Base-by-base conservation (phyloP, 2,888 invertebrate species). In the Drosophila flavopinicola region DNA sequence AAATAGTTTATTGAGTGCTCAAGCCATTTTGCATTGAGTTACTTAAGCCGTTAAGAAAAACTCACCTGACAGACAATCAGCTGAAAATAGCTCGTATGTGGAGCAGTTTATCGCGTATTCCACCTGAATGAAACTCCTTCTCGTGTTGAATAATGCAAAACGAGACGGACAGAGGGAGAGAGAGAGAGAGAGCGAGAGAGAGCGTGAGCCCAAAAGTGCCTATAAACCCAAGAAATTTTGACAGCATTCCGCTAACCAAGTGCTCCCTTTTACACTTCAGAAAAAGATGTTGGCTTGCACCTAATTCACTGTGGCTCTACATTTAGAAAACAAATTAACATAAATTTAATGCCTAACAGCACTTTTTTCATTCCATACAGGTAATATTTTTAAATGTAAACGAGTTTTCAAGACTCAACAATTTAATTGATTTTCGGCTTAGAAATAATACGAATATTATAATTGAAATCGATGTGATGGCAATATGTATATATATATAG, bases 181-280 rank as follows among this genome's bases (percentile, higher is more conserved):
- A n/a, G n/a, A n/a, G n/a, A n/a, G n/a, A n/a, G n/a, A n/a, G n/a
- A n/a, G n/a, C n/a, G n/a, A n/a, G n/a, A n/a, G n/a, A n/a, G n/a
- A n/a, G n/a, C n/a, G n/a, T n/a, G n/a, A 4, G 20, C 4, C 13
- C 13, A 30, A 25, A 57, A 47, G 25, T 24, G 48, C 33, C 30
- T 51, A 68, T 63, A 65, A 74, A 52, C 58, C 63, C 57, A 32
- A 37, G 45, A 47, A 64, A 67, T 49, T 72, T 65, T 74, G 65
- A 69, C 47, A 61, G 58, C 54, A 41, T 39, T 61, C 54, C 44
- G n/a, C 6, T 5, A 1, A 29, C 11, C 20, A 20, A 2, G 20
- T 4, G 20, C 2, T 2, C 20, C 4, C 20, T 20, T 38, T 3
- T 7, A n/a, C 37, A 20, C 4, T 37, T 15, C 9, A 10, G 11